A percentile compares a stretch with the other conserved stretches of the same genome.
These are phyloP conservation scores for Pollenia griseotomentosa DNA, from an alignment of 2,888 invertebrate species.

Conservation along the genomic window DNA sequence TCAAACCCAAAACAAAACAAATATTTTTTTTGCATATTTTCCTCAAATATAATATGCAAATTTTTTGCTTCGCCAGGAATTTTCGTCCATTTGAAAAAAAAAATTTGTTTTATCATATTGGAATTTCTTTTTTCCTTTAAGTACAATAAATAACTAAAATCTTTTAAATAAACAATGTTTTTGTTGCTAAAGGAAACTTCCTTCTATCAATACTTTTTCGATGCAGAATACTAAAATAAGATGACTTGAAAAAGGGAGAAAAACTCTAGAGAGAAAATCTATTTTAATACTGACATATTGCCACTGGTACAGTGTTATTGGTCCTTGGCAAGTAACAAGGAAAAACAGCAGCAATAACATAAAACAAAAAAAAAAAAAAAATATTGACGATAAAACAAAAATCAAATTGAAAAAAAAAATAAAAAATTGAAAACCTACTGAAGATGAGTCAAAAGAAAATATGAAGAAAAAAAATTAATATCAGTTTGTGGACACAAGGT, in stretches of 20 bases:
- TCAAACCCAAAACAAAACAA: not conserved
- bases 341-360: slow-evolving; percentile 18
- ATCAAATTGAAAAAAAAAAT: slow-evolving; percentile 16
- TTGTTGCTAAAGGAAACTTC: slow-evolving; percentile 30
- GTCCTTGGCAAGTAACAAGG: slow-evolving; percentile 40
- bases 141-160: slow-evolving; percentile 62
- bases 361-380: slow-evolving; percentile 38
- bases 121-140: slow-evolving; percentile 31
- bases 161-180: slow-evolving; percentile 68
- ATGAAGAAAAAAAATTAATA: not conserved
- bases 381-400: slow-evolving; percentile 53
- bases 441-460: slow-evolving; percentile 8
- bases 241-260: slow-evolving; percentile 30
- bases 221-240: slow-evolving; percentile 29
- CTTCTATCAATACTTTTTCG: slow-evolving; percentile 49
- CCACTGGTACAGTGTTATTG: slow-evolving; percentile 53
- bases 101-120: slow-evolving; percentile 18
- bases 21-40: not conserved
- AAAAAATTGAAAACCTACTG: not conserved
- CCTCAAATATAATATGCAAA: slow-evolving; percentile 13
- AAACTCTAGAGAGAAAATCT: slow-evolving; percentile 53
- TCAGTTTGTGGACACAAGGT: not conserved
- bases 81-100: slow-evolving; percentile 27
- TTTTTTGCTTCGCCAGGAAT: not conserved
- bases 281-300: slow-evolving; percentile 64